A percentile compares a stretch with the other conserved stretches of the same genome.
Evolutionary conservation across 2,888 invertebrate species (phyloP).

Genomic region (Cephus pygmeus): DNA sequence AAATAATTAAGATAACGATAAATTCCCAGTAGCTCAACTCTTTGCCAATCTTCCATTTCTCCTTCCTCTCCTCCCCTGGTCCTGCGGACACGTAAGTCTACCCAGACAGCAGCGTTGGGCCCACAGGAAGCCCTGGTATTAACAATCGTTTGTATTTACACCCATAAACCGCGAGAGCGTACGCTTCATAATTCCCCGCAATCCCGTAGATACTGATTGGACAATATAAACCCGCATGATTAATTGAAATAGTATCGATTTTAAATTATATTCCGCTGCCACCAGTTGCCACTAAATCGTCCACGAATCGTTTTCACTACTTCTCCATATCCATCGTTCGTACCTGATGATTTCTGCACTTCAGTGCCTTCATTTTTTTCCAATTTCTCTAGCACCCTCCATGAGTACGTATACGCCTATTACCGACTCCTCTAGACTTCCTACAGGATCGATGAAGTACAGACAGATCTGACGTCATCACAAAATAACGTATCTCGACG

Average conservation of each 20-base stretch:
- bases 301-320: background rate
- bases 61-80: background rate
- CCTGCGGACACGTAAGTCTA: background rate
- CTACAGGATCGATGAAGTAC: no score
- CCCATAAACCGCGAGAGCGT: background rate
- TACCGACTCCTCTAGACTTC: background rate
- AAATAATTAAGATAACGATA: background rate
- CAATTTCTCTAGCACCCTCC: background rate
- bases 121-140: background rate
- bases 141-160: background rate
- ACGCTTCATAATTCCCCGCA: conserved; percentile 2
- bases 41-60: background rate
- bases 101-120: background rate
- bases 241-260: conserved; percentile 8
- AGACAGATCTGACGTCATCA: no score
- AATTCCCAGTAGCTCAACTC: background rate
- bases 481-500: background rate
- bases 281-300: background rate
- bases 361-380: background rate
- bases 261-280: background rate
- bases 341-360: background rate
- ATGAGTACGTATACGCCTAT: background rate
- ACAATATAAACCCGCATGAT: conserved; percentile 8
- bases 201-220: conserved; percentile 9
- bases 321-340: background rate